phyloP scores from a whole-genome alignment of 2,888 invertebrate species.

The Orchesellides sinensis region DNA sequence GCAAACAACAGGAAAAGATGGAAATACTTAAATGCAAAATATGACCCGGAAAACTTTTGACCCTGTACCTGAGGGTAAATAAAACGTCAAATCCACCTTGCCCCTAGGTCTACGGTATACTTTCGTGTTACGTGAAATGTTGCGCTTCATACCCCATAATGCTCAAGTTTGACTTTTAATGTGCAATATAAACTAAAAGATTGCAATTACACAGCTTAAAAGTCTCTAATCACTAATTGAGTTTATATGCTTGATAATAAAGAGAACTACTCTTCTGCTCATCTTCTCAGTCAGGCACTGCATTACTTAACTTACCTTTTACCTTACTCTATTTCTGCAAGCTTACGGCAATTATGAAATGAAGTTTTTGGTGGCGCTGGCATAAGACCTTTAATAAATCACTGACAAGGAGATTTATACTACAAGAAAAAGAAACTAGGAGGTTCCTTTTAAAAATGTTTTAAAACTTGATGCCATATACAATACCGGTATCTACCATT shows the following conservation, averaged over 20 bases:
- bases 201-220: neutral
- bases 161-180: neutral
- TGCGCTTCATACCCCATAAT: neutral
- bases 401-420: slow-evolving; percentile 45
- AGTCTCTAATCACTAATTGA: slow-evolving; percentile 1
- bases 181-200: neutral
- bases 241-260: neutral
- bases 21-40: slow-evolving; percentile 29
- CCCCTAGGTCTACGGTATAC: neutral
- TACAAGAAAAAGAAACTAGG: neutral
- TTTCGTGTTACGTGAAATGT: neutral
- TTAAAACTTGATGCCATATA: slow-evolving; percentile 1
- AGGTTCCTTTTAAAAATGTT: neutral
- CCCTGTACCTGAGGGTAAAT: neutral
- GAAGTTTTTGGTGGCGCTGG: neutral
- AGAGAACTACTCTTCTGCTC: neutral
- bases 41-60: slow-evolving; percentile 64
- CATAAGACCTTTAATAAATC: slow-evolving; percentile 11
- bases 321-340: neutral
- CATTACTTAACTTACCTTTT: neutral
- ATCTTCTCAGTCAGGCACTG: too few species aligned
- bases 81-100: neutral
- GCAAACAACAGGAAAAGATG: neutral
- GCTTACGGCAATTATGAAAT: neutral
- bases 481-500: slow-evolving; percentile 11